These are phyloP conservation scores for Aramus guarauna DNA, from an alignment of 2,113 vertebrate species.

Conservation along the genomic window DNA sequence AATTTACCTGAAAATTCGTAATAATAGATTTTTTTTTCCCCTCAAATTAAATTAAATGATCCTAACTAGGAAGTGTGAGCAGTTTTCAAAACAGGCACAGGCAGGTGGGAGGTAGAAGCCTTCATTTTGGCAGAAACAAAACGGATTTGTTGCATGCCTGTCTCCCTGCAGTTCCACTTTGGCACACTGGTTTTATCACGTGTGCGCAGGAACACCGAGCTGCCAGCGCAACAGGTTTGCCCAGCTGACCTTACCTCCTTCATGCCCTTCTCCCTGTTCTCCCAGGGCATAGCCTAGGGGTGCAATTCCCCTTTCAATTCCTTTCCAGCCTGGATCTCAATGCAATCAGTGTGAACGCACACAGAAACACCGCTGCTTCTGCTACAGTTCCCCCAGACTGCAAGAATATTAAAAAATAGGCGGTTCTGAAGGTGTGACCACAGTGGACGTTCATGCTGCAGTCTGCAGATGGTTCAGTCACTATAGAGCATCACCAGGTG, in stretches of 20 bases:
- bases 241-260: neutral
- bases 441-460: neutral
- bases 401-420: neutral
- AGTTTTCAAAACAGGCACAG: neutral
- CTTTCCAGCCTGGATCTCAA: neutral
- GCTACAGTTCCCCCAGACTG: neutral
- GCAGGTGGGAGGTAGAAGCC: neutral
- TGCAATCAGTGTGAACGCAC: neutral
- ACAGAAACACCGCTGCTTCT: neutral
- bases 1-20: neutral
- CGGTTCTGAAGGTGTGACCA: neutral
- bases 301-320: neutral
- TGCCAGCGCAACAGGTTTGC: neutral
- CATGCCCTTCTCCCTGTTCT: neutral
- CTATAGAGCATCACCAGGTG: neutral
- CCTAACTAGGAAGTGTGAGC: neutral
- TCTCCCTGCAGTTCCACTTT: neutral
- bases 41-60: neutral
- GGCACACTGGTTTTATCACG: neutral
- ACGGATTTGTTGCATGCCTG: neutral
- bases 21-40: neutral
- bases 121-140: neutral
- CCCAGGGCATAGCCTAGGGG: neutral
- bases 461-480: neutral
- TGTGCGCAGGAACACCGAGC: neutral